phyloP scores from a whole-genome alignment of 2,797 vertebrate genomes.

The Girardinus metallicus region DNA sequence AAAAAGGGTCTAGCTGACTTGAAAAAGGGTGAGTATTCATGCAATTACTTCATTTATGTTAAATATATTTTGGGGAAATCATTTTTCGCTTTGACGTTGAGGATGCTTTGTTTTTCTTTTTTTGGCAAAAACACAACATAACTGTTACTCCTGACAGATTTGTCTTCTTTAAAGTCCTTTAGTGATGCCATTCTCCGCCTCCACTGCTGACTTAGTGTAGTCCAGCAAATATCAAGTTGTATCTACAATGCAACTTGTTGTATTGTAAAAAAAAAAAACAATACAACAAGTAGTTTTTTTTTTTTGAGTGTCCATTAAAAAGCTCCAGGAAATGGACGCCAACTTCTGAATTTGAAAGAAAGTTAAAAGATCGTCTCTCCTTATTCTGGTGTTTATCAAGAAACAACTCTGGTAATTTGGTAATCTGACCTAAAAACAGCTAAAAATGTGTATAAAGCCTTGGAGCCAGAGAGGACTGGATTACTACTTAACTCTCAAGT shows the following conservation, averaged over 20 bases:
- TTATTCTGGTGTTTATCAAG: neutral
- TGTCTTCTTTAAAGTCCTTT: neutral
- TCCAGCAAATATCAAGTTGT: neutral
- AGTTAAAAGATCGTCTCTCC: neutral
- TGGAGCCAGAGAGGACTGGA: neutral
- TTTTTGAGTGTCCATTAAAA: neutral
- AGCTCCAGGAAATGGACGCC: neutral
- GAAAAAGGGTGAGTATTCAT: no score
- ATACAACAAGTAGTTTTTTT: no score
- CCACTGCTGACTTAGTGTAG: neutral
- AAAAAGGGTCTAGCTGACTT: neutral
- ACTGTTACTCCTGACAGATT: no score
- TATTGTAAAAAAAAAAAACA: no score
- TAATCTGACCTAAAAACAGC: neutral
- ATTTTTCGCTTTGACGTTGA: no score
- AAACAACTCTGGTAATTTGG: neutral
- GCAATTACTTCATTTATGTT: no score
- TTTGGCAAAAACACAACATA: no score
- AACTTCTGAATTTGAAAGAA: neutral
- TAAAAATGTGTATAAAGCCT: neutral
- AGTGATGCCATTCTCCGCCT: neutral
- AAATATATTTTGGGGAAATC: no score
- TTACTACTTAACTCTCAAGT: neutral
- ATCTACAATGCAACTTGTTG: no score
- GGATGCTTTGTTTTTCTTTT: no score